Base-by-base conservation (phyloP, 2,888 invertebrate genomes). In the Brachynemurus nebulosus region DNA sequence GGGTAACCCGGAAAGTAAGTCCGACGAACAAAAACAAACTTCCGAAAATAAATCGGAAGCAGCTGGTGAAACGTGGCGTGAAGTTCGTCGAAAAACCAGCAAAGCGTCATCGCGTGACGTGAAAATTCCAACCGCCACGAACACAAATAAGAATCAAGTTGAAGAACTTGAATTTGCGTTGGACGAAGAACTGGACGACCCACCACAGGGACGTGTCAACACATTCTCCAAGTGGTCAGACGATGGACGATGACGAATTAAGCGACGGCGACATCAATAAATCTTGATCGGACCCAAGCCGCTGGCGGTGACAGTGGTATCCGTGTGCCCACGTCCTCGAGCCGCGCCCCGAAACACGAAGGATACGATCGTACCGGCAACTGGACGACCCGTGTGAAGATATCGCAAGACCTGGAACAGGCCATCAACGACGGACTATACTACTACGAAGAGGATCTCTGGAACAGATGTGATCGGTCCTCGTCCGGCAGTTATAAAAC, bases 121-220 rank as follows among this genome's bases (percentile, higher is more conserved):
- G 11, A 48, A 48, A 27, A 44, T 48, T 11, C 47, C 5, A 57
- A 7, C 3, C 8, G 14, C n/a, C 14, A 44, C 48, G 9, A 53
- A 52, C 21, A 50, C 52, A 39, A 63, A 64, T 16, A 30, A 45
- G 33, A 21, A 27, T 5, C 49, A 51, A 54, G 53, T 78, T 51
- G 92, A 93, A 65, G 93, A 93, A 62, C 68, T 95, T 51, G 91
- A 93, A 64, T 97, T 97, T 68, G 89, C 92, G 68, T 90, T 97
- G 61, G 96, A 97, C 60, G 96, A 96, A 68, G 97, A 97, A 64
- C 68, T 95, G 50, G 89, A 90, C 35, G 67, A 67, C 51, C 72
- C 84, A 51, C 85, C 85, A 2, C 78, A 80, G 45, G 88, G 86
- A 14, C 69, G 88, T 48, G 78, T 80, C 40, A 90, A 90, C 65